phyloP scores from a whole-genome alignment of 2,888 invertebrate genomes.

The Carcina quercana region DNA sequence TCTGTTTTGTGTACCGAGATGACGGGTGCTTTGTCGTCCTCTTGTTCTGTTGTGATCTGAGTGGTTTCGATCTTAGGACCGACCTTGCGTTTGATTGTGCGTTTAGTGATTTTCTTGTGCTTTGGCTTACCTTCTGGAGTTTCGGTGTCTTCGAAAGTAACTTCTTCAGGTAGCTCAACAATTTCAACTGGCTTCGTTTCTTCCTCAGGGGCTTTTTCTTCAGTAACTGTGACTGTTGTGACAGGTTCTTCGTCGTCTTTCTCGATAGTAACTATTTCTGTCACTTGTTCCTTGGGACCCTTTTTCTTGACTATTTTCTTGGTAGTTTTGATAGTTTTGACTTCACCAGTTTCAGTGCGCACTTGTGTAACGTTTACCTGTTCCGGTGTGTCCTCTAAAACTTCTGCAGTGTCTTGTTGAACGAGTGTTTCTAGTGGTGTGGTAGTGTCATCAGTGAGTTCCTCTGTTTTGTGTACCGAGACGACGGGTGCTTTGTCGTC shows the following conservation, averaged over 20 bases:
- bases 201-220: constrained; percentile 18
- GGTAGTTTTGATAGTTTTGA: constrained; percentile 29
- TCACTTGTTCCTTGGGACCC: constrained; percentile 47
- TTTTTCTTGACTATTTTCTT: constrained; percentile 54
- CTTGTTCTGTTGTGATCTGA: constrained; percentile 27
- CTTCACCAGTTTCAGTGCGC: constrained; percentile 35
- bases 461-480: constrained; percentile 39
- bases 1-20: constrained; percentile 26
- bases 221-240: constrained; percentile 19
- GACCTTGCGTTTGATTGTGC: constrained; percentile 28
- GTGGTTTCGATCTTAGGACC: constrained; percentile 42
- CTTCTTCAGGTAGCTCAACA: constrained; percentile 20
- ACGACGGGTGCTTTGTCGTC: constrained; percentile 26
- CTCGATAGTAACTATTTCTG: constrained; percentile 27
- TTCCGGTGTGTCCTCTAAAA: constrained; percentile 29
- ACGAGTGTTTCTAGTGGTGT: constrained; percentile 15
- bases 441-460: constrained; percentile 26
- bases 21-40: constrained; percentile 24
- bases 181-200: constrained; percentile 27
- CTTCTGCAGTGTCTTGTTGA: constrained; percentile 22
- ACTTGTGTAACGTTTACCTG: constrained; percentile 45
- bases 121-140: constrained; percentile 40
- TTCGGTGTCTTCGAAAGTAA: constrained; percentile 24
- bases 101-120: constrained; percentile 28
- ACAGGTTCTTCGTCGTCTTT: constrained; percentile 33